Evolutionary conservation across 2,797 vertebrate genomes (phyloP), one percentile per base, ranked within the genome.

Genomic region (Psittacula echo): DNA sequence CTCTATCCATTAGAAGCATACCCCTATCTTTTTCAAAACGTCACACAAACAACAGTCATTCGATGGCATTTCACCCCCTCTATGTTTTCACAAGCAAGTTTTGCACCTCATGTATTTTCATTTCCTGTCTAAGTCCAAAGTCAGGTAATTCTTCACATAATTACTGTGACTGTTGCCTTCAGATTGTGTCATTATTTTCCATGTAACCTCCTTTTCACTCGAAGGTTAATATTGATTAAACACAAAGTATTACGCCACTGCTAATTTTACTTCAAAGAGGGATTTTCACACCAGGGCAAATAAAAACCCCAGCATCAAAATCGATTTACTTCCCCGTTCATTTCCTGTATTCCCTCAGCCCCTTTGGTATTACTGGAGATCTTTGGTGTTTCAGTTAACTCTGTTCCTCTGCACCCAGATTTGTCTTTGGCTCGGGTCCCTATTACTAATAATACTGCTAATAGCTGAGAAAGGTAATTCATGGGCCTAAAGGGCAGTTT

Each of bases 221-320:
- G 26, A 61, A 78, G n/a, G 41, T 89, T 86, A 78, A 72, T n/a
- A 77, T 48, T 91, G 71, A 80, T 90, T 76, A 84, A 94, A 91
- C 21, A 87, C 44, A 75, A 90, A 88, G 51, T 64, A 58, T 29
- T 53, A 48, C 13, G 11, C 30, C 64, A 90, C 47, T 39, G 30
- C 17, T 87, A 54, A 92, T 93, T 96, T 95, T 94, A 78, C 66
- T 91, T 96, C 74, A 78, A 92, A 90, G 32, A 66, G 24, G 24
- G 53, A 70, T 50, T 93, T 93, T 90, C 84, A 80, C 50, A 70
- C 34, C 51, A 56, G 7, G 37, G 20, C 21, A 77, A 89, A 84
- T 39, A 11, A 78, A 77, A 87, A 50, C 0, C 1, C 1, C 54
- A 80, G 12, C 27, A 72, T 67, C 39, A 60, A 51, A 61, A 74